These are phyloP conservation scores for Diloba caeruleocephala DNA, from an alignment of 2,888 invertebrate species.

Conservation along the genomic window DNA sequence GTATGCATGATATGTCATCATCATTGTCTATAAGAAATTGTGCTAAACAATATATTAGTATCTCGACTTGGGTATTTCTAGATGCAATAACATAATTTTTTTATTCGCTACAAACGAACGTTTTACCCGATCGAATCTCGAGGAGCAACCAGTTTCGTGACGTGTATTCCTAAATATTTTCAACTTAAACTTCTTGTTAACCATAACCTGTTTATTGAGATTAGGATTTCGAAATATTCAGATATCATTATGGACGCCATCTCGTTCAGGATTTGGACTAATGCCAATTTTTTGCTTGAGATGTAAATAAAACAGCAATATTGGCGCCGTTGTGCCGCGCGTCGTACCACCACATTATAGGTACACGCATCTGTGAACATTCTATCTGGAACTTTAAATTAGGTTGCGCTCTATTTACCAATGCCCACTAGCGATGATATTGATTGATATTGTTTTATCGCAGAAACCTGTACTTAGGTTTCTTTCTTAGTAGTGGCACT, in stretches of 20 bases:
- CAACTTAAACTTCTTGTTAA: conserved; percentile 59
- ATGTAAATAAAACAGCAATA: conserved; percentile 80
- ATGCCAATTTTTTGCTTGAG: conserved; percentile 80
- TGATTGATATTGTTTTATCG: conserved; percentile 43
- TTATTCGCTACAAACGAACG: conserved; percentile 41
- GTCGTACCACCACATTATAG: conserved; percentile 39
- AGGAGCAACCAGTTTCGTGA: conserved; percentile 48
- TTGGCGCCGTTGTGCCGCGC: conserved; percentile 67
- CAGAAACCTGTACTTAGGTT: conserved; percentile 30
- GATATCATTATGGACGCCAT: conserved; percentile 66
- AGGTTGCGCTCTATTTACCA: conserved; percentile 52
- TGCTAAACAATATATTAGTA: conserved; percentile 19
- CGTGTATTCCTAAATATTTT: conserved; percentile 57
- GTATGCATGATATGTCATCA: conserved; percentile 46
- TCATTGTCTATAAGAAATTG: conserved; percentile 42
- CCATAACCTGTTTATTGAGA: conserved; percentile 67
- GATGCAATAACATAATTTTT: conserved; percentile 48
- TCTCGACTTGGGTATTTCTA: conserved; percentile 28
- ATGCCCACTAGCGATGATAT: conserved; percentile 32
- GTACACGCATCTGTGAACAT: conserved; percentile 63
- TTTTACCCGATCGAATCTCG: conserved; percentile 43
- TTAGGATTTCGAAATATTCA: conserved; percentile 68
- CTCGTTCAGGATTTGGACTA: conserved; percentile 69
- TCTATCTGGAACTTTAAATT: conserved; percentile 64
- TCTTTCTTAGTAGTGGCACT: conserved; percentile 19